A percentile compares a stretch with the other conserved stretches of the same genome.
Evolutionary conservation across 2,113 vertebrate genomes (phyloP).

Genomic region (Sceloporus undulatus): DNA sequence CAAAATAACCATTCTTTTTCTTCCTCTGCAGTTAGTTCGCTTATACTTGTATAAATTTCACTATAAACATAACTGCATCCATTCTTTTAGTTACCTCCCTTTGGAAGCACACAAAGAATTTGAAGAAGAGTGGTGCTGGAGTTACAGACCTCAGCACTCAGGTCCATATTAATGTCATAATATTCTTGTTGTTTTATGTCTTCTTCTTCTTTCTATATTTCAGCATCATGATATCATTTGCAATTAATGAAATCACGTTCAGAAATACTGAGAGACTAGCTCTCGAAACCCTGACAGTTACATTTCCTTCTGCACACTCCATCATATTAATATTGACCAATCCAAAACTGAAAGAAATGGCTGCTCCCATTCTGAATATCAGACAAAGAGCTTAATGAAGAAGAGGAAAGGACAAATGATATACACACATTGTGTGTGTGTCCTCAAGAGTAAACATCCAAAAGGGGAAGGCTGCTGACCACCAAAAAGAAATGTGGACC

Average conservation of each 20-base stretch:
- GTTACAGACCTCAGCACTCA: constrained; percentile 16
- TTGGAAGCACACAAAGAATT: constrained; percentile 9
- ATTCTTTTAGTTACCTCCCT: constrained; percentile 43
- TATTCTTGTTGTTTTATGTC: constrained; percentile 41
- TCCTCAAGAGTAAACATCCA: no score
- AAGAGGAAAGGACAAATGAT: no score
- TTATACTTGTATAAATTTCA: background rate
- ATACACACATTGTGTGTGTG: background rate
- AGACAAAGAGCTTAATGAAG: background rate
- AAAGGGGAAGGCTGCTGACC: no score
- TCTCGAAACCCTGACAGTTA: constrained; percentile 1
- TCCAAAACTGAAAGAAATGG: constrained; percentile 28
- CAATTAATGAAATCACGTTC: no score
- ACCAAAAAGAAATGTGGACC: no score
- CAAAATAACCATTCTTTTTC: background rate
- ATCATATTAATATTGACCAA: constrained; percentile 52
- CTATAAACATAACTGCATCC: background rate
- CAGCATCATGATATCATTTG: background rate
- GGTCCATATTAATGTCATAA: constrained; percentile 49
- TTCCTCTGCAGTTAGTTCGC: background rate
- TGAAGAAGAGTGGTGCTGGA: background rate
- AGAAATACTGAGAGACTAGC: no score
- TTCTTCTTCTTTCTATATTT: constrained; percentile 31
- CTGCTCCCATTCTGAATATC: background rate
- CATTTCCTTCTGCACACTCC: constrained; percentile 30